These are phyloP conservation scores for Chloroclystis v-ata DNA, from an alignment of 2,888 invertebrate genomes.

Conservation along the genomic window DNA sequence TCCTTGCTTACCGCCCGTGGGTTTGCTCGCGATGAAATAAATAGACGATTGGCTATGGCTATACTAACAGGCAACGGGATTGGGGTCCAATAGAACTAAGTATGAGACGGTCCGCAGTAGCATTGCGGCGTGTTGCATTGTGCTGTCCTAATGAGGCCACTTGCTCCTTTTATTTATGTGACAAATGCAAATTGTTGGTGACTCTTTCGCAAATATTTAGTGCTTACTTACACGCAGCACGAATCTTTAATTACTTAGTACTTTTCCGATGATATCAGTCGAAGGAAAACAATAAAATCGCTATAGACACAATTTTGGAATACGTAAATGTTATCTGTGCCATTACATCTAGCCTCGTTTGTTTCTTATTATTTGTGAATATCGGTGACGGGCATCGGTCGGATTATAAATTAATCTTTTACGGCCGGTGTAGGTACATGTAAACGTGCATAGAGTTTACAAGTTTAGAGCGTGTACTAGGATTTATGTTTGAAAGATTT, in stretches of 20 bases:
- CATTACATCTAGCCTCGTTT: conserved; percentile 30
- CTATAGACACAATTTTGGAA: conserved; percentile 45
- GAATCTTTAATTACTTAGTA: conserved; percentile 51
- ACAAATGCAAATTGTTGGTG: conserved; percentile 67
- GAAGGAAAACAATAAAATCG: conserved; percentile 45
- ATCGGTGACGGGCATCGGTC: conserved; percentile 38
- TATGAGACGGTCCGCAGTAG: conserved; percentile 37
- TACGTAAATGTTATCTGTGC: conserved; percentile 34
- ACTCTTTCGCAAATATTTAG: conserved; percentile 64
- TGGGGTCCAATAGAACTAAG: conserved; percentile 20
- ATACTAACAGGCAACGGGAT: too few relatives aligned
- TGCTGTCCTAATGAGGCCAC: conserved; percentile 62
- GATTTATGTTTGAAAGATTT: conserved; percentile 77
- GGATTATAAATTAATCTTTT: conserved; percentile 59
- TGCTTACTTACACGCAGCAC: conserved; percentile 42
- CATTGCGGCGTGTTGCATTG: conserved; percentile 28
- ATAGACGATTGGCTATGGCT: too few relatives aligned
- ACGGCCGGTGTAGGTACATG: conserved; percentile 50
- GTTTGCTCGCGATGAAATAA: too few relatives aligned
- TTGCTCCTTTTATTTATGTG: conserved; percentile 71
- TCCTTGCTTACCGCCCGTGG: too few relatives aligned
- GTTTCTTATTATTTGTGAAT: conserved; percentile 42
- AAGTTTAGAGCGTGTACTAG: conserved; percentile 73
- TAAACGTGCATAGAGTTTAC: conserved; percentile 69
- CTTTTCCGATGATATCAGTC: conserved; percentile 47